Conservation (phyloP, 1,140 invertebrate genomes). For the Samia ricini region DNA sequence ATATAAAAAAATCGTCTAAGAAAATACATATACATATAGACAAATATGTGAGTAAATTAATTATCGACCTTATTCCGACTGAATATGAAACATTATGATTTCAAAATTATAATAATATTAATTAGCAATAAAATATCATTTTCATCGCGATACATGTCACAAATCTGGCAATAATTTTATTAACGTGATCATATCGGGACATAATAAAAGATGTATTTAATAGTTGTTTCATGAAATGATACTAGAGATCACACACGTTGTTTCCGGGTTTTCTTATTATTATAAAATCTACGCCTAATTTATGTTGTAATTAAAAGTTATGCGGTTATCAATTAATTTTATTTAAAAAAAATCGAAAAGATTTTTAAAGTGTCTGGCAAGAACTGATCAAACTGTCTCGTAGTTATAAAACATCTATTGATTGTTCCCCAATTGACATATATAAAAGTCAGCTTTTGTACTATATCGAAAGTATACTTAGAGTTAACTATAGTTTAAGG, state of each 20-base stretch:
- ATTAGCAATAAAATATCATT: constrained; percentile 45
- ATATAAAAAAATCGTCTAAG: constrained; percentile 23
- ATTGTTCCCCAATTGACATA: too few relatives aligned
- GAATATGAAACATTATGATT: constrained; percentile 15
- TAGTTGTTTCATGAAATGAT: constrained; percentile 2
- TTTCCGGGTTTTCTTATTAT: constrained; percentile 33
- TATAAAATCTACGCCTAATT: neutral
- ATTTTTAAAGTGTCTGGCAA: too few relatives aligned
- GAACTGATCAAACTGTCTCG: too few relatives aligned
- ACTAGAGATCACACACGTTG: constrained; percentile 53
- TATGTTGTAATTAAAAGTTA: constrained; percentile 19
- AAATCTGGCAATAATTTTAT: constrained; percentile 30
- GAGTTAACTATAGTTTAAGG: too few relatives aligned
- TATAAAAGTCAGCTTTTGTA: too few relatives aligned
- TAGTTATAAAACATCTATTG: too few relatives aligned
- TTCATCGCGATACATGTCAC: constrained; percentile 47
- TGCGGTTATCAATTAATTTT: constrained; percentile 8
- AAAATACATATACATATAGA: neutral
- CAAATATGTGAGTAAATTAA: too few relatives aligned
- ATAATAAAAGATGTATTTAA: constrained; percentile 29
- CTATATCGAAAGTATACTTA: too few relatives aligned
- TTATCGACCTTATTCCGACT: constrained; percentile 24
- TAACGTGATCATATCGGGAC: constrained; percentile 51
- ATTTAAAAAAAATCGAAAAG: neutral
- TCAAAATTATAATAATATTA: constrained; percentile 21